Percentiles rank a stretch among this genome's conserved stretches.
Evolutionary conservation across 2,797 vertebrate species (phyloP).

Genomic region (Falco rusticolus): DNA sequence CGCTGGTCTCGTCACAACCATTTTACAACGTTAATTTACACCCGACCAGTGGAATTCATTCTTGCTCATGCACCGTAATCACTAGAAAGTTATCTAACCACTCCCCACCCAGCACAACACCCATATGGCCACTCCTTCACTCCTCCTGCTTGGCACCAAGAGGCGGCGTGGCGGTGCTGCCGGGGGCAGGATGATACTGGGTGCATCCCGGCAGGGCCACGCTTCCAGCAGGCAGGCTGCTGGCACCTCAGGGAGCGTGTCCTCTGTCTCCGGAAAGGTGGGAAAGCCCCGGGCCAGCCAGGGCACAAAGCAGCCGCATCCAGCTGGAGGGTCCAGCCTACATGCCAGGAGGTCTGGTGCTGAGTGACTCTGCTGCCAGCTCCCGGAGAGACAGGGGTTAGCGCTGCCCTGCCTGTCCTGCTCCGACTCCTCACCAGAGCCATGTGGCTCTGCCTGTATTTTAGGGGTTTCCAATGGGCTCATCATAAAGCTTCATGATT

Average conservation of each 20-base stretch:
- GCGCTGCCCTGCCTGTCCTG: not conserved
- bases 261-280: not conserved
- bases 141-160: not conserved
- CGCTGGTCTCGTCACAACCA: rapidly evolving
- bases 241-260: not conserved
- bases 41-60: not conserved
- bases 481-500: not conserved
- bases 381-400: not conserved
- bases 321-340: not conserved
- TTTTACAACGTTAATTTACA: not conserved
- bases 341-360: not conserved
- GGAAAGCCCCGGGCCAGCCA: not conserved
- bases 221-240: not conserved
- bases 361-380: not conserved
- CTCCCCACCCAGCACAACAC: not conserved
- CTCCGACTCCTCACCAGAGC: not conserved
- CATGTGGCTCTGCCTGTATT: not conserved
- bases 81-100: not conserved
- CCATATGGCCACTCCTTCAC: not conserved
- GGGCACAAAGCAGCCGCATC: not conserved
- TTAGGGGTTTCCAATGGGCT: not conserved
- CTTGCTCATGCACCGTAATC: not conserved
- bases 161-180: not conserved
- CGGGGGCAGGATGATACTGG: not conserved
- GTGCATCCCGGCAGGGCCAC: not conserved